Base-by-base conservation (phyloP, 2,113 vertebrate genomes). In the Galbula dea region DNA sequence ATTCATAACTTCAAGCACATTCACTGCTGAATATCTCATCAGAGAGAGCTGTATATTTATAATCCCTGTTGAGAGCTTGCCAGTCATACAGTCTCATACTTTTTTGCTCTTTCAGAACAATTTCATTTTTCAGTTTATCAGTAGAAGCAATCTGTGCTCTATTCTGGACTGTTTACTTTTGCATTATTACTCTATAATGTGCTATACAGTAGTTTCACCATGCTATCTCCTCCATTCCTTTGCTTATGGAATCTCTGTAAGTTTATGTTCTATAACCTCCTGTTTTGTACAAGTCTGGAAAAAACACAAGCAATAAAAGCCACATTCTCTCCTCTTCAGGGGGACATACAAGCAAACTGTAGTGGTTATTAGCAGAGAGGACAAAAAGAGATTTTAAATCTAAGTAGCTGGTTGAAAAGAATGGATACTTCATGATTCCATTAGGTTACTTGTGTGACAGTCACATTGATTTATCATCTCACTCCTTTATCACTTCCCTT, bases 401-500 rank as follows among this genome's bases (percentile, higher is more conserved):
- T 80, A 62, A 7, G 13, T 55, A 58, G 24, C 57, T 88, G 74
- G 24, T 16, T 58, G 34, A 89, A 75, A 80, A 83, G 21, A 79
- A 68, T 48, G 32, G 45, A 24, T 49, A 63, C 13, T 58, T 84
- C 41, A 80, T 87, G 68, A 75, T 84, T 91, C 55, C 37, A 69
- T 77, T 85, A 82, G 62, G 23, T 80, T 74, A 89, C 93, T 71
- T 67, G 29, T 94, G 63, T 1, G 2, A 67, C 77, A 85, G 71
- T 54, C 58, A 69, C 43, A 76, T 51, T 89, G 79, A 59, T 87
- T 91, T 94, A 90, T 68, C 57, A 92, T 72, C 66, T 61, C 30
- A 39, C 67, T 94, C 59, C 55, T 93, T 88, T 89, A 95, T 77
- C 65, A 82, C 73, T 89, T 72, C 59, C 93, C 72, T 94, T 90